A percentile compares a stretch with the other conserved stretches of the same genome.
phyloP scores from a whole-genome alignment of 2,113 vertebrate genomes.

The Coregonus clupeaformis region DNA sequence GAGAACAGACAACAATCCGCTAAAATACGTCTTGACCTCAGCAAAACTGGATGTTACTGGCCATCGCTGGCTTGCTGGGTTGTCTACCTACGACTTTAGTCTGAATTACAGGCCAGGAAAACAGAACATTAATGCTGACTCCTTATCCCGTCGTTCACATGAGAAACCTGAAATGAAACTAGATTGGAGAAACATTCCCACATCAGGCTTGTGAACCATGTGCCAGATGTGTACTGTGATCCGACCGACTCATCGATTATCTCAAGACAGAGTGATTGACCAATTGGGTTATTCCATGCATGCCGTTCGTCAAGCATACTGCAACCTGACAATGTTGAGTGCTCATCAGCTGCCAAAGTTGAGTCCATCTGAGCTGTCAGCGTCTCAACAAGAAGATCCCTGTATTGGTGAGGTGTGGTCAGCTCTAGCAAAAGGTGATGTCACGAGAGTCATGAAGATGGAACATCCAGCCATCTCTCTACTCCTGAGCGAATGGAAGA shows the following conservation, averaged over 20 bases:
- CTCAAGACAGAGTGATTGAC: not conserved
- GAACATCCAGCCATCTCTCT: no score
- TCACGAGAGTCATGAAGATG: no score
- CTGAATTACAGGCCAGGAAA: constrained; percentile 1
- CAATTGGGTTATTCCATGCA: not conserved
- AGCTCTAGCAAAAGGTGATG: no score
- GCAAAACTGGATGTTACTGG: not conserved
- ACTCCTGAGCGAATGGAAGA: no score
- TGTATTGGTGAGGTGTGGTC: no score
- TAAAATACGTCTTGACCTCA: not conserved
- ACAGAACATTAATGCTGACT: constrained; percentile 8
- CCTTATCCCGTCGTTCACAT: not conserved
- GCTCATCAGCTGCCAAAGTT: not conserved
- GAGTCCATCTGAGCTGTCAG: no score
- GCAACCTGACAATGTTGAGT: not conserved
- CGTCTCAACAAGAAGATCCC: no score
- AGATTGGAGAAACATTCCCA: not conserved
- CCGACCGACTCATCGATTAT: no score
- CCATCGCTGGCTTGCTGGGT: no score
- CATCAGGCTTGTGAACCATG: not conserved
- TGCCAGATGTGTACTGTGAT: not conserved
- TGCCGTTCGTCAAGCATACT: not conserved
- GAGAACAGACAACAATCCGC: constrained; percentile 2
- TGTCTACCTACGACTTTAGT: not conserved
- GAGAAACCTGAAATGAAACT: not conserved